Conservation (phyloP, 2,113 vertebrate species). For the Crotalus tigris region DNA sequence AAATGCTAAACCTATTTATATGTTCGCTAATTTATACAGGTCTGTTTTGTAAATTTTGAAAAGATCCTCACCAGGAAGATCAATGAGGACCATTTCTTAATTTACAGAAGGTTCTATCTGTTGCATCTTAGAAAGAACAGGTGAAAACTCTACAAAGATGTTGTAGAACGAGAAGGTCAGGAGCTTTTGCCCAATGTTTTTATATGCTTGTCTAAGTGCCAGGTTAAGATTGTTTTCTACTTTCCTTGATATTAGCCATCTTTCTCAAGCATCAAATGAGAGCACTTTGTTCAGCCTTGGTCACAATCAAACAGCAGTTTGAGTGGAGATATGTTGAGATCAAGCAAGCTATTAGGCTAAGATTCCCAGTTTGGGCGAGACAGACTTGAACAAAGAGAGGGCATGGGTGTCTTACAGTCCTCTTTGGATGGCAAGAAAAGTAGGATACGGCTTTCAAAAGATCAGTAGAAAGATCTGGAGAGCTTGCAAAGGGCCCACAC, state of each 20-base stretch:
- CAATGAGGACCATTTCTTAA: neutral
- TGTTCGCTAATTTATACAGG: neutral
- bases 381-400: neutral
- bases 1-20: conserved; percentile 40
- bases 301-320: neutral
- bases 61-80: neutral
- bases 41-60: neutral
- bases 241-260: conserved; percentile 2
- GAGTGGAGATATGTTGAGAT: neutral
- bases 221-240: neutral
- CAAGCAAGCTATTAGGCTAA: neutral
- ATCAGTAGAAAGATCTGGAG: neutral
- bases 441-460: conserved; percentile 2
- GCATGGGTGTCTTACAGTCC: neutral
- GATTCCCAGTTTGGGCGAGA: neutral
- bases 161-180: conserved; percentile 43
- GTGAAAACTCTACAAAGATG: conserved; percentile 16
- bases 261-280: neutral
- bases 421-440: neutral
- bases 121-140: neutral
- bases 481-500: conserved; percentile 31
- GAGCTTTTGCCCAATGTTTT: conserved; percentile 51
- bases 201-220: conserved; percentile 55
- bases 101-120: conserved; percentile 4
- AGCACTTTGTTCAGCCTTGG: neutral